phyloP scores from a whole-genome alignment of 2,888 invertebrate genomes.

The Syritta pipiens region DNA sequence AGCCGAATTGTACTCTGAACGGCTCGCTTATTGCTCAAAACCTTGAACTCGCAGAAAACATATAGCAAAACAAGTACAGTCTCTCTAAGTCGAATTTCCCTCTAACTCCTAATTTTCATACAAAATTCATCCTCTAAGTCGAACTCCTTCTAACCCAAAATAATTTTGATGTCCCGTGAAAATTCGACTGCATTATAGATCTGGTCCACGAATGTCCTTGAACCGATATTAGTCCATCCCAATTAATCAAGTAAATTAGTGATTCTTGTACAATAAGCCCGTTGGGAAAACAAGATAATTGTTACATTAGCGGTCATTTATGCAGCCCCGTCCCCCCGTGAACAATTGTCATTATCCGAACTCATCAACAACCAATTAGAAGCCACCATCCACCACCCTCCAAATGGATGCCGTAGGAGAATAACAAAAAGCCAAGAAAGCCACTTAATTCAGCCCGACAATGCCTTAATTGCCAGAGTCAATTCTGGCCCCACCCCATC shows the following conservation, averaged over 20 bases:
- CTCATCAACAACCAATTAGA: slow-evolving; percentile 64
- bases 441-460: slow-evolving; percentile 46
- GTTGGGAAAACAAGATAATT: slow-evolving; percentile 47
- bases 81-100: too few species aligned
- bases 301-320: slow-evolving; percentile 47
- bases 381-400: slow-evolving; percentile 17
- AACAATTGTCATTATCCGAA: slow-evolving; percentile 60
- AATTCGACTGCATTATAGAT: too few species aligned
- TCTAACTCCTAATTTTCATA: too few species aligned
- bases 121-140: too few species aligned
- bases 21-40: too few species aligned
- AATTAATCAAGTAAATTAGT: slow-evolving; percentile 44
- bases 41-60: too few species aligned
- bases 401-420: neutral
- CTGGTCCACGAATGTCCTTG: neutral
- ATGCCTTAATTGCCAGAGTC: slow-evolving; percentile 57
- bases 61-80: too few species aligned
- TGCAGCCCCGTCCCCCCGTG: neutral
- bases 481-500: slow-evolving; percentile 18
- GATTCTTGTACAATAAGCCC: slow-evolving; percentile 49
- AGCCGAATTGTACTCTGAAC: too few species aligned
- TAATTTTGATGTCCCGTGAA: too few species aligned
- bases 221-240: neutral
- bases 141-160: too few species aligned
- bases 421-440: slow-evolving; percentile 36